Evolutionary conservation across 2,888 invertebrate genomes (phyloP), one percentile per base, ranked within the genome.

Genomic region (Amphipoea oculea): DNA sequence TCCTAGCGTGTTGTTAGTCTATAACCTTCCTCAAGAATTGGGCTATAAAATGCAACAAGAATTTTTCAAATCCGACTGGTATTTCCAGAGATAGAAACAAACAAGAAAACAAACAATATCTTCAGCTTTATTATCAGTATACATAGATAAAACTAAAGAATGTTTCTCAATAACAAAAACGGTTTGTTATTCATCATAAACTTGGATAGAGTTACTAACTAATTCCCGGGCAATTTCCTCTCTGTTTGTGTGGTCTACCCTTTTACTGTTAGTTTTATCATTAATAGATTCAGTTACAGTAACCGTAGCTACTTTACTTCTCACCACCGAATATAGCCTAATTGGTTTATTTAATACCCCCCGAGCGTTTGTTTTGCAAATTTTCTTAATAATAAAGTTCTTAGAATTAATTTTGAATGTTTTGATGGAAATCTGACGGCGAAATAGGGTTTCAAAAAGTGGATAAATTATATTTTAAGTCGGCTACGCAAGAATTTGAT

Each of bases 141-240:
- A 5, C 0, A 6, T n/a, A 60, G 6, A 17, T 51, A 51, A 36
- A 51, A 20, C 12, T 36, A 36, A 36, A 51, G 14, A 75, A 51
- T 70, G 82, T 79, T 77, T n/a, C 62, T 57, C 63, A 77, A 75
- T 76, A 65, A 65, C 14, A 62, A 81, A 62, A 81, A 79, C 9
- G 14, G 54, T 86, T 81, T 75, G 29, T 29, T 29, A 29, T 29
- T 29, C 29, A 63, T 48, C 36, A 67, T 51, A 66, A 85, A 83
- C 73, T 79, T 75, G n/a, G 45, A 67, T 79, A 63, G 62, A 81
- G 76, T 89, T 85, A 76, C 42, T 6, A 73, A 73, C 71, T 76
- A 69, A 80, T 86, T 81, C 65, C n/a, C 57, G 3, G n/a, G 40
- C 60, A 86, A 89, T 86, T 84, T 84, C 80, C 84, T 72, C 20